Percentiles rank a stretch among this genome's conserved stretches.
These are phyloP conservation scores for Helogale parvula DNA, from an alignment of 2,113 vertebrate genomes.

Conservation along the genomic window DNA sequence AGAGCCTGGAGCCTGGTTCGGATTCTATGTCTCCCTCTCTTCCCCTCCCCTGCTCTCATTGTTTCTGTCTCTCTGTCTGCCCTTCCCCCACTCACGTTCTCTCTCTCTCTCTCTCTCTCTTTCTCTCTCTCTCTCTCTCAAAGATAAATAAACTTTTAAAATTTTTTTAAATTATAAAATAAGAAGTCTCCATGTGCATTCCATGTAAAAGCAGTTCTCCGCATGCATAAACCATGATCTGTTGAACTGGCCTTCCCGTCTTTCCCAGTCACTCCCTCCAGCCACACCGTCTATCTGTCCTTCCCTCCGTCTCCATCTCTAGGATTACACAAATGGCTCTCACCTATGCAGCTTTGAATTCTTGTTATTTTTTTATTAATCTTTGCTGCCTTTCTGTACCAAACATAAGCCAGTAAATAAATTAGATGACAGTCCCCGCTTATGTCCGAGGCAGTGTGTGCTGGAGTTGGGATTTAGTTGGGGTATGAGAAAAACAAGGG, in stretches of 20 bases:
- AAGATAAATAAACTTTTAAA: neutral
- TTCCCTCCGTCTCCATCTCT: neutral
- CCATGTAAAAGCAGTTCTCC: neutral
- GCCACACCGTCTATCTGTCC: neutral
- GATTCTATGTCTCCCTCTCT: too few species aligned
- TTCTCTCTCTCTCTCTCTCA: neutral
- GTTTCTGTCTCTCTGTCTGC: too few species aligned
- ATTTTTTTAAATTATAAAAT: too few species aligned
- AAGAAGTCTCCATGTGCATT: neutral
- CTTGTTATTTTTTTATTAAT: neutral
- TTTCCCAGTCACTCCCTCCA: neutral
- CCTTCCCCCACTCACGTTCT: fast-evolving
- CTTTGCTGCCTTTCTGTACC: neutral
- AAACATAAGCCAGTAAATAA: neutral
- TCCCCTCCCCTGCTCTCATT: too few species aligned
- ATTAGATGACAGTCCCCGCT: neutral
- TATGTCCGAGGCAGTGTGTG: neutral
- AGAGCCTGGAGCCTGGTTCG: too few species aligned
- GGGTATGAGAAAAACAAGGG: neutral
- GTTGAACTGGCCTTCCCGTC: neutral
- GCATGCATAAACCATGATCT: neutral
- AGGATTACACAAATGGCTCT: neutral
- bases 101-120: neutral
- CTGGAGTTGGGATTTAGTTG: neutral
- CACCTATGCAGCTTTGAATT: neutral